Base-by-base conservation (phyloP, 2,797 vertebrate genomes). In the Antrozous pallidus region DNA sequence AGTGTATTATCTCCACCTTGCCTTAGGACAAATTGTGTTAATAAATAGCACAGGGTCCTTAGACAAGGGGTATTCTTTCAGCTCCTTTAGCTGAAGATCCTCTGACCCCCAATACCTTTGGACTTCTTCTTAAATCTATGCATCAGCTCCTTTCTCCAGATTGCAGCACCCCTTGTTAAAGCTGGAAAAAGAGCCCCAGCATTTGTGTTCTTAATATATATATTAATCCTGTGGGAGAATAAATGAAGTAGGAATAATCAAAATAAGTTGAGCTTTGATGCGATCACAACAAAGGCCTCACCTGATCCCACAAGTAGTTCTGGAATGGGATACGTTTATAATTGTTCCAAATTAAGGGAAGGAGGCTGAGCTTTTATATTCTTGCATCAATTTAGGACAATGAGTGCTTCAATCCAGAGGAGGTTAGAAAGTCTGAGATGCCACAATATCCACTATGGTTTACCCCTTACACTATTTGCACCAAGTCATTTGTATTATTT, bases 401-500 rank as follows among this genome's bases (percentile, higher is more conserved):
- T 73, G 56, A 73, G 20, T 18, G 11, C 24, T 85, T 84, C 20
- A 45, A 24, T 24, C 5, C 33, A 65, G n/a, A 45, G 6, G 4
- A 26, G 2, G 6, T 11, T 71, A 18, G 31, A 9, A 20, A 70
- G 86, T 89, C 8, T n/a, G 7, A 86, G 8, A 6, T 8, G 56
- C 0, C 1, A 18, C 2, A 8, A 5, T 13, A 54, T 56, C 28
- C 26, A 36, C 17, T 49, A 3, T 22, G 4, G 14, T 22, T 17
- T 10, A 73, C 3, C 6, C 14, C 17, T 74, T 33, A 14, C 0
- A 45, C 8, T 83, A 40, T 10, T 82, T 74, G 58, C 5, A 33
- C 28, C 20, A 3, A 69, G 2, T 14, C 54, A 11, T 79, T 80
- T 81, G 3, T 47, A 42, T 22, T 40, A 45, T 79, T 90, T 87